Evolutionary conservation across 1,140 invertebrate genomes (phyloP).

Genomic region (Neodiprion pinetum): DNA sequence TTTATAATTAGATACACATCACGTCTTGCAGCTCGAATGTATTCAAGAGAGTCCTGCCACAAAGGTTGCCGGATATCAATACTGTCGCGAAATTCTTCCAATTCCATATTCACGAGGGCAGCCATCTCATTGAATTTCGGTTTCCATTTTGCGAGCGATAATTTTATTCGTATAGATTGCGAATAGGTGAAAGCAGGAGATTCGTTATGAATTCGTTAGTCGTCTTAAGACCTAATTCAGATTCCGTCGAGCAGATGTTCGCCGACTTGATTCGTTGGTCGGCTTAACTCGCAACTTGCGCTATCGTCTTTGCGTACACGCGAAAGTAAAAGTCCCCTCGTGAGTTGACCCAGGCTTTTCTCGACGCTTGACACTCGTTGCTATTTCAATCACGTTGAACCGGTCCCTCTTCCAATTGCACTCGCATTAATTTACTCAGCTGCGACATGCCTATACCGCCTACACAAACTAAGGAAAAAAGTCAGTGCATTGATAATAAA

Average conservation of each 20-base stretch:
- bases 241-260: not conserved
- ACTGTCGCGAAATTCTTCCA: not conserved
- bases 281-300: not conserved
- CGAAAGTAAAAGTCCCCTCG: not conserved
- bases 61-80: too few relatives aligned
- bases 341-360: conserved; percentile 2
- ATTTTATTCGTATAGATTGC: conserved; percentile 3
- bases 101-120: not conserved
- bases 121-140: not conserved
- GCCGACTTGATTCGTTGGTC: not conserved
- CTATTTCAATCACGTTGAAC: not conserved
- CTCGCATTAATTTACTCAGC: too few relatives aligned
- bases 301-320: not conserved
- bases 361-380: not conserved
- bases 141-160: not conserved
- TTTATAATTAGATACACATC: not conserved
- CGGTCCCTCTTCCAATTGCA: not conserved
- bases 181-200: conserved; percentile 1
- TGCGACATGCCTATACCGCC: too few relatives aligned
- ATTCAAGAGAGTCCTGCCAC: too few relatives aligned
- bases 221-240: conserved; percentile 3
- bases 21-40: too few relatives aligned
- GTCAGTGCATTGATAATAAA: too few relatives aligned
- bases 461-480: too few relatives aligned
- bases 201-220: conserved; percentile 5